Percentiles rank a stretch among this genome's conserved stretches.
phyloP scores from a whole-genome alignment of 2,888 invertebrate genomes.

The Epiblema foenella region DNA sequence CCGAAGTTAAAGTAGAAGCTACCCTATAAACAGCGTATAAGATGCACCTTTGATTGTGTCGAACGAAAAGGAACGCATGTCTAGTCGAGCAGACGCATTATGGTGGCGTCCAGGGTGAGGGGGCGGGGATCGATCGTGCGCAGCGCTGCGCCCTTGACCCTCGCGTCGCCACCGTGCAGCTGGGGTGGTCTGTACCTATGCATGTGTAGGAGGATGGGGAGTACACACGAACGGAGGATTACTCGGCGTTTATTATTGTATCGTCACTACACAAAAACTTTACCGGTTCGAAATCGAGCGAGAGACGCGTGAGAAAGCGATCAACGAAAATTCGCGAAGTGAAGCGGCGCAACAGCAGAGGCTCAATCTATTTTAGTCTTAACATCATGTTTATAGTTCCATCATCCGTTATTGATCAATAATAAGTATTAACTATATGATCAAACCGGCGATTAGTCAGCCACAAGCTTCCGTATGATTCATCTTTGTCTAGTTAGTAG shows the following conservation, averaged over 20 bases:
- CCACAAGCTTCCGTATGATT: constrained; percentile 34
- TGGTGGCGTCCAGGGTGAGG: constrained; percentile 43
- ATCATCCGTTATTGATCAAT: neutral
- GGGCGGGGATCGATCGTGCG: constrained; percentile 51
- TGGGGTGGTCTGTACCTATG: constrained; percentile 39
- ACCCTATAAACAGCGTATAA: constrained; percentile 22
- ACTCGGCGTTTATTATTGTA: constrained; percentile 6
- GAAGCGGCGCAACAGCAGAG: neutral
- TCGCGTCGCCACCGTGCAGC: constrained; percentile 55
- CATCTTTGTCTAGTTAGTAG: constrained; percentile 21
- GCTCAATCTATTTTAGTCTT: neutral
- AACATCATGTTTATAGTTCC: constrained; percentile 12
- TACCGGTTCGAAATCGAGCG: constrained; percentile 27
- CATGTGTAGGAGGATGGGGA: constrained; percentile 47
- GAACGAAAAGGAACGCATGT: constrained; percentile 49
- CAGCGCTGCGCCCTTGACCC: constrained; percentile 73
- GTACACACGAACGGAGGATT: constrained; percentile 44
- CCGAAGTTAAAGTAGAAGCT: constrained; percentile 6
- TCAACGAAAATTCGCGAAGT: constrained; percentile 27
- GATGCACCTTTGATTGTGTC: constrained; percentile 29
- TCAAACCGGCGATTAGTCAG: constrained; percentile 18
- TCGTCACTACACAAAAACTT: constrained; percentile 3
- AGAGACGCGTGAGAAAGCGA: constrained; percentile 30
- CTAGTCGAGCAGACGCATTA: constrained; percentile 57
- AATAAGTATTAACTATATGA: neutral